Percentiles rank a stretch among this genome's conserved stretches.
Conservation (phyloP, 2,888 invertebrate species). For the Ditylenchus weischeri region DNA sequence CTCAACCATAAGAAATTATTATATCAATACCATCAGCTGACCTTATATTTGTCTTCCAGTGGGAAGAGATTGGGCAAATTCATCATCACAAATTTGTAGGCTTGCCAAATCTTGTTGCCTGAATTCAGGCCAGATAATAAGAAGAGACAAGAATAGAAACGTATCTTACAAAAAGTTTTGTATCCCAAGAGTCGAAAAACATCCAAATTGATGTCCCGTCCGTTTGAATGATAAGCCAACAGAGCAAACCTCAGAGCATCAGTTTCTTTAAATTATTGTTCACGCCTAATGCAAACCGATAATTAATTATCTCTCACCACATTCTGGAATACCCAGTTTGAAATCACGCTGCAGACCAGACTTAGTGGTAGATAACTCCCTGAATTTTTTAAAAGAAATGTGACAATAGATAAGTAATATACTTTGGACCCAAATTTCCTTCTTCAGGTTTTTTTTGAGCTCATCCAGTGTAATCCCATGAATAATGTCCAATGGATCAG, state of each 20-base stretch:
- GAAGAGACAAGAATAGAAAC: background rate
- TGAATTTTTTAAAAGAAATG: slow-evolving; percentile 13
- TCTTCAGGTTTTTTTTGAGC: slow-evolving; percentile 42
- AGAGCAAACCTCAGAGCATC: slow-evolving; percentile 87
- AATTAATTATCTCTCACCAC: slow-evolving; percentile 61
- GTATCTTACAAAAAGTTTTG: slow-evolving; percentile 49
- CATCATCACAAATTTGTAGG: slow-evolving; percentile 80
- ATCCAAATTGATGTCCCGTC: slow-evolving; percentile 92
- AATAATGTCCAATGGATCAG: slow-evolving; percentile 86
- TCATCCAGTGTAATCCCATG: slow-evolving; percentile 65
- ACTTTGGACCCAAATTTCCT: slow-evolving; percentile 70
- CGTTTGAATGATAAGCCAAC: slow-evolving; percentile 81
- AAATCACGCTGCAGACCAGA: slow-evolving; percentile 61
- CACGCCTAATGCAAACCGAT: slow-evolving; percentile 27
- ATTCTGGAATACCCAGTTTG: slow-evolving; percentile 60
- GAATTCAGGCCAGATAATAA: slow-evolving; percentile 45
- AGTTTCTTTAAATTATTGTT: slow-evolving; percentile 66
- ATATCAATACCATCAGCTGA: too few species aligned
- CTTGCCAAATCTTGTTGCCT: slow-evolving; percentile 79
- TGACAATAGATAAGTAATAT: too few species aligned
- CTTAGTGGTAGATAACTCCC: slow-evolving; percentile 74
- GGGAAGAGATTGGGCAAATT: slow-evolving; percentile 14
- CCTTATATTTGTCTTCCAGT: too few species aligned
- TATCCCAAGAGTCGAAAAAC: slow-evolving; percentile 77
- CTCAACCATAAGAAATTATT: too few species aligned